Conservation (phyloP, 2,797 vertebrate species). For the Danionella dracula region DNA sequence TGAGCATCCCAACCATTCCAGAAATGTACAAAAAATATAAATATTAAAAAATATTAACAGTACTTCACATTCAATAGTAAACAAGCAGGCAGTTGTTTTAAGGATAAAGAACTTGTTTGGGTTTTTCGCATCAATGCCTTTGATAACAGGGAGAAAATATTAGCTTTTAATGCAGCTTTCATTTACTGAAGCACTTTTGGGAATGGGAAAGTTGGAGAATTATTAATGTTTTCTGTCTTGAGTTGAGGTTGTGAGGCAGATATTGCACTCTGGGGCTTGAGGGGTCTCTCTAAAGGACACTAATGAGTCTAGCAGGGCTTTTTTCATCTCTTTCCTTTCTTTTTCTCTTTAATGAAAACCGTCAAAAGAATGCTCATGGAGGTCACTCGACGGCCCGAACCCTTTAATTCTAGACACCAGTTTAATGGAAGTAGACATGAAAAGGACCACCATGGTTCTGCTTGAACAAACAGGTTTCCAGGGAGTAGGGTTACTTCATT, state of each 20-base stretch:
- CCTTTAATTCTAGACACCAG: constrained; percentile 37
- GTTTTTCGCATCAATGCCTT: no score
- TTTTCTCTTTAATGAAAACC: constrained; percentile 4
- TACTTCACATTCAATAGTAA: not conserved
- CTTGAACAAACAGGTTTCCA: constrained; percentile 46
- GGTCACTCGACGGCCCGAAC: constrained; percentile 24
- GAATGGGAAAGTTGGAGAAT: not conserved
- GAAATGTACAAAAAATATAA: not conserved
- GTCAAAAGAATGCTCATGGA: constrained; percentile 35
- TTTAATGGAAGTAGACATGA: constrained; percentile 43
- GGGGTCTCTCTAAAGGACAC: constrained; percentile 35
- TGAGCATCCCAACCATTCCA: not conserved
- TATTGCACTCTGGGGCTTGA: not conserved
- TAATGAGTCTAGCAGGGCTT: constrained; percentile 40
- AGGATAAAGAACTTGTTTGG: not conserved
- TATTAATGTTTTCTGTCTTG: constrained; percentile 13
- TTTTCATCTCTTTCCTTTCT: constrained; percentile 23
- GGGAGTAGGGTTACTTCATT: no score
- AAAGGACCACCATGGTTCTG: constrained; percentile 23
- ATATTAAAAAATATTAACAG: no score
- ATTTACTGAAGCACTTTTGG: not conserved
- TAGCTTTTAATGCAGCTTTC: not conserved
- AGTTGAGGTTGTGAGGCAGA: constrained; percentile 4
- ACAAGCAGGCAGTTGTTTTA: not conserved
- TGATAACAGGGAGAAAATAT: not conserved